phyloP scores from a whole-genome alignment of 2,888 invertebrate species.

The Heliconius ethilla region DNA sequence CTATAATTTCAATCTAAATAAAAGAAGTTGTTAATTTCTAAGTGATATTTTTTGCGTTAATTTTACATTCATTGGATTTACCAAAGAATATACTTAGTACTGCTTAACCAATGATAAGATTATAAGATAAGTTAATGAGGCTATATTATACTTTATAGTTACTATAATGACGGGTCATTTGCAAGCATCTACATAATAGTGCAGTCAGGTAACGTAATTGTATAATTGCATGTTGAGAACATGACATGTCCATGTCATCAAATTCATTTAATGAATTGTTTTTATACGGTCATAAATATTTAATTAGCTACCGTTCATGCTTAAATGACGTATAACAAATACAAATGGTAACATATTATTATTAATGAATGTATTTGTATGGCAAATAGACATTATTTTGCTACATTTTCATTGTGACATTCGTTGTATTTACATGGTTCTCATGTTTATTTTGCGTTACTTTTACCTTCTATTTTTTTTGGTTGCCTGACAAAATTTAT shows the following conservation, averaged over 20 bases:
- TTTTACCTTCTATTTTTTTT: background rate
- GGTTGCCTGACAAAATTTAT: background rate
- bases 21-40: background rate
- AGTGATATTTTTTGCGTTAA: background rate
- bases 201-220: constrained; percentile 7
- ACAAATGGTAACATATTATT: constrained; percentile 5
- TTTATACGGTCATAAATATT: constrained; percentile 12
- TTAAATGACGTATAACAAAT: background rate
- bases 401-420: background rate
- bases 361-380: background rate
- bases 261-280: constrained; percentile 14
- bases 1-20: too few relatives aligned
- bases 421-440: background rate
- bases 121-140: background rate
- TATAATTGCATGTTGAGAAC: constrained; percentile 16
- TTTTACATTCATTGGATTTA: background rate
- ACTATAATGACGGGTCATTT: constrained; percentile 9
- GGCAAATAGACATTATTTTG: constrained; percentile 9
- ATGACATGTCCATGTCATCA: background rate
- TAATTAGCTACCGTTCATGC: constrained; percentile 5
- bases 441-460: background rate
- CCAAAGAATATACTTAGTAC: background rate
- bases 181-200: constrained; percentile 4
- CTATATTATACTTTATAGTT: background rate
- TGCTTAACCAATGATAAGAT: background rate